Evolutionary conservation across 2,113 vertebrate species (phyloP).

Genomic region (Pica pica): DNA sequence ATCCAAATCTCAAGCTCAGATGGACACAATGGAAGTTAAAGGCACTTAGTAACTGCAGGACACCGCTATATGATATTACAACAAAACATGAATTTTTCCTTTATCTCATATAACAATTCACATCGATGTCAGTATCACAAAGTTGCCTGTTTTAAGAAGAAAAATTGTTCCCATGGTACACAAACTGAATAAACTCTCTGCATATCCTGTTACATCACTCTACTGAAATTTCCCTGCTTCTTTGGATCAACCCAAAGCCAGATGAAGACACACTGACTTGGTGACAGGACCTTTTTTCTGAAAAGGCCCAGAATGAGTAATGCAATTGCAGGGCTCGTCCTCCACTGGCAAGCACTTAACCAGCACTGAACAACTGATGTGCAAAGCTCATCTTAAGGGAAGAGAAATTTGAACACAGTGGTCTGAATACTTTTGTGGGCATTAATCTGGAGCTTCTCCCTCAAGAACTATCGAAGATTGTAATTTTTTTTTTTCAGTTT

Average conservation of each 20-base stretch:
- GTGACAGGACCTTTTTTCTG: not conserved
- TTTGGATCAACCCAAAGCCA: not conserved
- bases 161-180: not conserved
- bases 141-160: not conserved
- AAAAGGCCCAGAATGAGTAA: not conserved
- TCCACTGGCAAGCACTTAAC: not conserved
- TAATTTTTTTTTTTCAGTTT: not conserved
- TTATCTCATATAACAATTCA: not conserved
- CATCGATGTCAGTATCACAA: not conserved
- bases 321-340: not conserved
- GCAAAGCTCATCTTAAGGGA: not conserved
- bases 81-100: not conserved
- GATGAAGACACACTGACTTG: not conserved
- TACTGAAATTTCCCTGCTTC: not conserved
- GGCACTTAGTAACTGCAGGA: not conserved
- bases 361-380: not conserved
- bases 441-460: not conserved
- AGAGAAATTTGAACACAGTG: not conserved
- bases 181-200: not conserved
- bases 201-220: not conserved
- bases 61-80: not conserved
- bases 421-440: not conserved
- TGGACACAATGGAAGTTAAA: not conserved
- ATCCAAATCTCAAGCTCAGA: not conserved
- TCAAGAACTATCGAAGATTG: not conserved